Conservation (phyloP, 1,140 invertebrate species). For the Monochamus saltuarius region DNA sequence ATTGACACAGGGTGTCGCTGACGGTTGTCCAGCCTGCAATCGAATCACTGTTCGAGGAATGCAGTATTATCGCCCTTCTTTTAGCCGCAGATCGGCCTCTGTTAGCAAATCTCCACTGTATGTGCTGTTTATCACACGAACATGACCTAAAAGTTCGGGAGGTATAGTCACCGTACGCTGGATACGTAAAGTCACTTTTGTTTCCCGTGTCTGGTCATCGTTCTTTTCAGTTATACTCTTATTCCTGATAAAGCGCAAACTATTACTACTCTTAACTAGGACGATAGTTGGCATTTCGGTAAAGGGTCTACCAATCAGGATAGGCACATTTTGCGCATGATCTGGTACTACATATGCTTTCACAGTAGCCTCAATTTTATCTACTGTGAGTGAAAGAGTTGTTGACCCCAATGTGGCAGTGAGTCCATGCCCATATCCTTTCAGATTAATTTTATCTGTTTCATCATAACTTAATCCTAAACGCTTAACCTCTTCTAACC, state of each 20-base stretch:
- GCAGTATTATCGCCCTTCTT: slow-evolving; percentile 44
- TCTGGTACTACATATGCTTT: slow-evolving; percentile 8
- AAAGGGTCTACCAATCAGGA: too few species aligned
- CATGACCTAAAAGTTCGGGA: slow-evolving; percentile 13
- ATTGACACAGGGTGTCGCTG: slow-evolving; percentile 10
- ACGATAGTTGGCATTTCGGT: too few species aligned
- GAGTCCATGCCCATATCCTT: slow-evolving; percentile 16
- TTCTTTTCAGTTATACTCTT: too few species aligned
- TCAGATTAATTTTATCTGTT: background rate
- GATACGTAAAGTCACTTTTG: background rate
- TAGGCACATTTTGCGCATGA: too few species aligned
- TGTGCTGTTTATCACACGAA: background rate
- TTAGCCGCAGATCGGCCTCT: slow-evolving; percentile 43
- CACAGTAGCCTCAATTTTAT: slow-evolving; percentile 1
- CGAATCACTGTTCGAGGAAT: slow-evolving; percentile 37
- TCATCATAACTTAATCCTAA: background rate
- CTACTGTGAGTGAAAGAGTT: slow-evolving; percentile 5
- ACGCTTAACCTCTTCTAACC: background rate
- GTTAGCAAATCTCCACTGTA: slow-evolving; percentile 14
- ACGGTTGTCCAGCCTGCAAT: background rate
- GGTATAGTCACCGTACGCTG: too few species aligned
- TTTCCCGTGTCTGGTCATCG: background rate
- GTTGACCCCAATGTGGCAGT: slow-evolving; percentile 5
- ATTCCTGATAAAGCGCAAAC: too few species aligned
- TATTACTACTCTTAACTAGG: too few species aligned